Evolutionary conservation across 2,113 vertebrate genomes (phyloP).

Genomic region (Poecilia latipinna): DNA sequence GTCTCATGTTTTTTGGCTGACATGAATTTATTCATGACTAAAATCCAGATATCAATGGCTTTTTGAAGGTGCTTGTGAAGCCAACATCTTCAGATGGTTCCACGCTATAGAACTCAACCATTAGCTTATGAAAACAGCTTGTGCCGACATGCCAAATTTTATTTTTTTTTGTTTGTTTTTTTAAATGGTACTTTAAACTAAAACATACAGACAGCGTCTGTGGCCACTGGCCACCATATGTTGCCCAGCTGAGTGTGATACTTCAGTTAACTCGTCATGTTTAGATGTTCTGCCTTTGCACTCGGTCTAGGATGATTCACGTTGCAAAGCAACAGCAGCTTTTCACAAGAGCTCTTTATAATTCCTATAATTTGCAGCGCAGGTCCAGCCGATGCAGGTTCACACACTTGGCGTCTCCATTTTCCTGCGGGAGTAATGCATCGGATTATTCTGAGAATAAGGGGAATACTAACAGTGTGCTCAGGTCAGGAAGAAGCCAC

Average conservation of each 20-base stretch:
- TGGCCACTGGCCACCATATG: constrained; percentile 16
- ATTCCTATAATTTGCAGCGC: constrained; percentile 19
- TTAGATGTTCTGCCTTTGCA: constrained; percentile 21
- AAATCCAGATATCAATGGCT: constrained; percentile 23
- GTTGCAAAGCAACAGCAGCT: constrained; percentile 21
- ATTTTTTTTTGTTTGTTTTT: not conserved
- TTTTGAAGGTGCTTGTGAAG: constrained; percentile 59
- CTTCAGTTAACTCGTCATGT: constrained; percentile 30
- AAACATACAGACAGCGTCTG: constrained; percentile 24
- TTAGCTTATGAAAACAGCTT: constrained; percentile 64
- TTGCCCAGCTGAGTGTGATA: not conserved
- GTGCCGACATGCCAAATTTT: constrained; percentile 61
- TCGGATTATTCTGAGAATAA: constrained; percentile 64
- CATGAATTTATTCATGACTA: constrained; percentile 4
- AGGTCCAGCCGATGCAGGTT: constrained; percentile 3
- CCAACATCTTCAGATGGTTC: constrained; percentile 55
- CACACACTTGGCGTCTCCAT: constrained; percentile 26
- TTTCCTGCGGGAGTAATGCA: constrained; percentile 60
- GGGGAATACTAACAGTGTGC: constrained; percentile 58
- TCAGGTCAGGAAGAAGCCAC: constrained; percentile 54
- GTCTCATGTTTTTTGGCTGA: constrained; percentile 12
- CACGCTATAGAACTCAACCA: constrained; percentile 61
- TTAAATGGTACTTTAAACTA: constrained; percentile 38
- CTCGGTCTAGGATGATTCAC: constrained; percentile 30
- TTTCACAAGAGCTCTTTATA: constrained; percentile 32